Conservation (phyloP, 1,140 invertebrate genomes). For the Panagrolaimus sp. region DNA sequence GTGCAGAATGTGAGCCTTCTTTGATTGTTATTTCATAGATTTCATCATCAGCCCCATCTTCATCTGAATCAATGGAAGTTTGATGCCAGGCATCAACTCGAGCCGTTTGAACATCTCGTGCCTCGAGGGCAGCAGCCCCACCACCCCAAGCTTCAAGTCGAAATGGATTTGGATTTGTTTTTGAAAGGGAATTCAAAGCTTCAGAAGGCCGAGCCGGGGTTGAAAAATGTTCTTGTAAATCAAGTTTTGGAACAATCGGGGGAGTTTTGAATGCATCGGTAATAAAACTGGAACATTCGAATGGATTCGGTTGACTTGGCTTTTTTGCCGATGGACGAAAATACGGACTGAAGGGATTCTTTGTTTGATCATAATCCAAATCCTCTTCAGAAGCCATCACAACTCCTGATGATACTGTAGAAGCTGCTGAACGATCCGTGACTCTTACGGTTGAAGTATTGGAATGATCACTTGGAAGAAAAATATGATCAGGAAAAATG, state of each 20-base stretch:
- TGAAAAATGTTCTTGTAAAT: conserved; percentile 12
- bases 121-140: too few relatives aligned
- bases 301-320: conserved; percentile 5
- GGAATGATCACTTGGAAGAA: background rate
- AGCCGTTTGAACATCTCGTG: conserved; percentile 22
- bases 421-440: background rate
- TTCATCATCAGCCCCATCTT: background rate
- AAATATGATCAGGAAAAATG: background rate
- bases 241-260: conserved; percentile 24
- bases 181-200: conserved; percentile 20
- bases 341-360: conserved; percentile 32
- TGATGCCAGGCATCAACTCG: background rate
- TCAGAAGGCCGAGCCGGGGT: conserved; percentile 18
- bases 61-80: background rate
- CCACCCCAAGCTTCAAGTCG: conserved; percentile 30
- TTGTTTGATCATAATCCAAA: conserved; percentile 26
- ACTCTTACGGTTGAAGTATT: background rate
- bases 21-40: background rate
- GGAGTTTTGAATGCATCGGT: background rate
- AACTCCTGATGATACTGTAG: background rate
- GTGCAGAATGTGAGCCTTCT: conserved; percentile 16
- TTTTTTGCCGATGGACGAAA: conserved; percentile 24
- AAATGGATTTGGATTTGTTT: conserved; percentile 31
- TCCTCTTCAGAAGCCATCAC: conserved; percentile 9
- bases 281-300: conserved; percentile 9